Evolutionary conservation across 92 coral and sea anemone genomes (phyloP).

Genomic region (Heliopora coerulea): DNA sequence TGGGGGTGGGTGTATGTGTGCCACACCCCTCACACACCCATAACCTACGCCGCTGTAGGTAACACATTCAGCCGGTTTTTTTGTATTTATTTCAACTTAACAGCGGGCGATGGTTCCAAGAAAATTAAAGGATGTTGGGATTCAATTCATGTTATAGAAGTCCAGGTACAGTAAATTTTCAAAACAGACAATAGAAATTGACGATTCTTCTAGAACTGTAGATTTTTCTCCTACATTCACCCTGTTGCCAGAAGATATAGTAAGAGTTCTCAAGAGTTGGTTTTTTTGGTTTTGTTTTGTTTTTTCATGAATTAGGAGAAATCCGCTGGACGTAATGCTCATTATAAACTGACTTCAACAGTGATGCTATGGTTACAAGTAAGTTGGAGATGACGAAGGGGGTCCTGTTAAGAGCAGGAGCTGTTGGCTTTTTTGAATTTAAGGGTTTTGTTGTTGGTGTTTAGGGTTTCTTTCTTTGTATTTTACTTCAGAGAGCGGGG

Average conservation of each 20-base stretch:
- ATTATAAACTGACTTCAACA: slow-evolving; percentile 96
- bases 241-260: too few species aligned
- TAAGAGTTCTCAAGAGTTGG: neutral
- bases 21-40: too few species aligned
- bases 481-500: too few species aligned
- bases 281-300: neutral
- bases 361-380: slow-evolving; percentile 99
- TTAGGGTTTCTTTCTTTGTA: too few species aligned
- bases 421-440: too few species aligned
- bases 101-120: slow-evolving; percentile 98
- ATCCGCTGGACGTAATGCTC: slow-evolving; percentile 89
- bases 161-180: too few species aligned
- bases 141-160: slow-evolving; percentile 98
- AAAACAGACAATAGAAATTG: too few species aligned
- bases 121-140: slow-evolving; percentile 99
- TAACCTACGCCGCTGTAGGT: too few species aligned
- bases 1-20: too few species aligned
- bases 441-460: too few species aligned
- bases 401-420: neutral
- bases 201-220: too few species aligned
- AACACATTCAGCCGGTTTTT: neutral
- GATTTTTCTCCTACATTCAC: too few species aligned
- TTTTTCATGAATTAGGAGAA: slow-evolving; percentile 61
- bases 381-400: neutral
- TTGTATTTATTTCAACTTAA: neutral